phyloP scores from a whole-genome alignment of 2,113 vertebrate genomes.

The Nothoprocta perdicaria region DNA sequence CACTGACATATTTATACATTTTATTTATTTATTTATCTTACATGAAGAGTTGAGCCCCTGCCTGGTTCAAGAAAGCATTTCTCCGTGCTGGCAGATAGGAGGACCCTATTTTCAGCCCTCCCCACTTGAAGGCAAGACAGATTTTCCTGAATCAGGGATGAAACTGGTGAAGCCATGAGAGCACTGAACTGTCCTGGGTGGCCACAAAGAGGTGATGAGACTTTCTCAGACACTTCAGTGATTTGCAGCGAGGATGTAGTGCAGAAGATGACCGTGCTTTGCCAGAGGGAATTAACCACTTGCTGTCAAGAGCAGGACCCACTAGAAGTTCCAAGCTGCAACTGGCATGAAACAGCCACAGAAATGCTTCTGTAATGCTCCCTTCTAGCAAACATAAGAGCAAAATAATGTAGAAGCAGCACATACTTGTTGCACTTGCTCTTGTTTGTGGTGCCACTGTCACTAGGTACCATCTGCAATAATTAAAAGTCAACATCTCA shows the following conservation, averaged over 20 bases:
- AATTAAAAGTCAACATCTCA: background rate
- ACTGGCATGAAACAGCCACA: background rate
- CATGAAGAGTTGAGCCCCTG: background rate
- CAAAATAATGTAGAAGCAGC: background rate
- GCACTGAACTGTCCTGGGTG: fast-evolving
- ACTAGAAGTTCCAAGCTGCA: no score
- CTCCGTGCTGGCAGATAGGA: background rate
- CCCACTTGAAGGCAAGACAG: background rate
- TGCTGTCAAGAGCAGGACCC: no score
- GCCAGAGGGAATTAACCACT: no score
- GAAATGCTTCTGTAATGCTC: background rate
- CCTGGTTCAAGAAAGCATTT: background rate
- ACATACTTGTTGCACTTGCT: background rate
- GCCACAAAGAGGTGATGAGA: background rate
- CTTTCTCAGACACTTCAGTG: background rate
- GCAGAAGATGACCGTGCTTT: no score
- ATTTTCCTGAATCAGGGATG: background rate
- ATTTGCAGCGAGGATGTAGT: background rate
- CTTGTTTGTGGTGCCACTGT: background rate
- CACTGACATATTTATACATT: constrained; percentile 22
- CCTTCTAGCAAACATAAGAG: background rate
- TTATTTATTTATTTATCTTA: constrained; percentile 45
- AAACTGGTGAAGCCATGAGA: background rate
- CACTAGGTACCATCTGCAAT: background rate
- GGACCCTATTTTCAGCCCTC: background rate